phyloP scores from a whole-genome alignment of 2,888 invertebrate species.

The Limnephilus auricula region DNA sequence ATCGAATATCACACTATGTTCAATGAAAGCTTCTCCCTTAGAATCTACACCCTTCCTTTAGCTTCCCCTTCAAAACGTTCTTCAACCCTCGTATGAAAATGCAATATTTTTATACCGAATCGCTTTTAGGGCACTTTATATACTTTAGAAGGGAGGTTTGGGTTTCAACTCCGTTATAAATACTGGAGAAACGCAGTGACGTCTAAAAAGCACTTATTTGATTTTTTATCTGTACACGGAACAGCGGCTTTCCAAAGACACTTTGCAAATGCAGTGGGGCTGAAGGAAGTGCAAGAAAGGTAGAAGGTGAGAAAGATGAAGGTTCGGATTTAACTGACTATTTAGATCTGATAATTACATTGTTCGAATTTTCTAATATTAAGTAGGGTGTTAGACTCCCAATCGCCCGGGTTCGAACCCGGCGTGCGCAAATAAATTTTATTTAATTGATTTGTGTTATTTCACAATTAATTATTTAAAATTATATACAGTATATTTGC shows the following conservation, averaged over 20 bases:
- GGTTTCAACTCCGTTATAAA: background rate
- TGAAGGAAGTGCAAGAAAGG: background rate
- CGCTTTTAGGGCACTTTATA: slow-evolving; percentile 6
- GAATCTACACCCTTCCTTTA: background rate
- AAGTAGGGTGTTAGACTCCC: too few relatives aligned
- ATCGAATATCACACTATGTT: background rate
- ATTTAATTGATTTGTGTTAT: too few relatives aligned
- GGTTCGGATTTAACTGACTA: too few relatives aligned
- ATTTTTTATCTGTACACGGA: background rate
- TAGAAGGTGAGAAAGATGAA: background rate
- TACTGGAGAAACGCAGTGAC: background rate
- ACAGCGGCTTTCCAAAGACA: background rate
- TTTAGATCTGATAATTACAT: too few relatives aligned
- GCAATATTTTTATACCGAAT: slow-evolving; percentile 10
- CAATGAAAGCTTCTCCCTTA: background rate
- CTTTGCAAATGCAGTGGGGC: background rate
- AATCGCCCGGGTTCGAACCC: too few relatives aligned
- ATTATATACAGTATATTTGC: too few relatives aligned
- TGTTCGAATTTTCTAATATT: too few relatives aligned
- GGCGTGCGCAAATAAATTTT: too few relatives aligned
- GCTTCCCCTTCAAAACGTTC: background rate
- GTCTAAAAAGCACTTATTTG: background rate
- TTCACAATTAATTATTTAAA: too few relatives aligned
- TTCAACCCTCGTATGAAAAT: background rate
- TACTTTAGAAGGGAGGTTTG: background rate